Conservation (phyloP, 2,888 invertebrate species). For the Diarsia dahlii region DNA sequence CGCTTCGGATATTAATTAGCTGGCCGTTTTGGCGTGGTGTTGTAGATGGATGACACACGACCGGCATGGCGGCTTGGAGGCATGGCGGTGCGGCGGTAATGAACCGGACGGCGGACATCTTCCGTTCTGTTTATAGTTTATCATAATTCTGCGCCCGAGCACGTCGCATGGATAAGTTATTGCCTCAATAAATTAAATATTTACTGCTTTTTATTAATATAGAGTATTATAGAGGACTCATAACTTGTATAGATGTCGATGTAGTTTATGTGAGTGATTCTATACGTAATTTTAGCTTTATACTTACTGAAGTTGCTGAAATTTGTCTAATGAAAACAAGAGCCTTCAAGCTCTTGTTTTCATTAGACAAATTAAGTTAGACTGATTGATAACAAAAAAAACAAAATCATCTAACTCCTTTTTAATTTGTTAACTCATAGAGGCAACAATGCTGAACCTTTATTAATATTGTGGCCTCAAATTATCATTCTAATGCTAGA, state of each 20-base stretch:
- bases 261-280: background rate
- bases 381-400: too few species aligned
- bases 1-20: conserved; percentile 39
- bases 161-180: conserved; percentile 18
- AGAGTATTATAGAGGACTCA: background rate
- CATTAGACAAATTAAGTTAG: too few species aligned
- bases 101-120: conserved; percentile 32
- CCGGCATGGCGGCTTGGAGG: background rate
- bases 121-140: conserved; percentile 25
- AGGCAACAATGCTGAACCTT: background rate
- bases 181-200: conserved; percentile 15
- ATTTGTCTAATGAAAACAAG: too few species aligned
- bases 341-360: too few species aligned
- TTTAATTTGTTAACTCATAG: too few species aligned
- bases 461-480: background rate
- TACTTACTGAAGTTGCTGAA: too few species aligned
- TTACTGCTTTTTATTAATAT: conserved; percentile 13
- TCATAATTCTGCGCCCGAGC: conserved; percentile 37
- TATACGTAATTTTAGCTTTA: too few species aligned
- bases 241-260: background rate
- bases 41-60: conserved; percentile 7
- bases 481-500: conserved; percentile 4
- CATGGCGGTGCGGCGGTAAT: conserved; percentile 13
- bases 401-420: too few species aligned
- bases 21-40: conserved; percentile 9